phyloP scores from a whole-genome alignment of 2,113 vertebrate species.

The Mesembrinibis cayennensis region DNA sequence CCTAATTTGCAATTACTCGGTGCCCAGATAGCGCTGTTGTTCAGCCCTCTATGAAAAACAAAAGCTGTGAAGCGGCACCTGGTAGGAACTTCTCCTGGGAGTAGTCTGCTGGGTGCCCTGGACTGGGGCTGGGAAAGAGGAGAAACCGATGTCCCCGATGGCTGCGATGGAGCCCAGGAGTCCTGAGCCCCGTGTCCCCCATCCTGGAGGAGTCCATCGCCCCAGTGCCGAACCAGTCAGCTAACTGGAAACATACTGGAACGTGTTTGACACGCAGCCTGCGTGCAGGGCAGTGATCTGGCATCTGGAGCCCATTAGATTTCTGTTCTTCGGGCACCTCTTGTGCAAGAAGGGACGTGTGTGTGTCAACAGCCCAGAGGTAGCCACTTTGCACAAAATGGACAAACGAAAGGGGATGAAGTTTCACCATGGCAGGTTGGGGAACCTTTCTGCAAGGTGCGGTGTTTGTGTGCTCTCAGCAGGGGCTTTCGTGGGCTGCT shows the following conservation, averaged over 20 bases:
- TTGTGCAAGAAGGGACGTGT: background rate
- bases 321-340: background rate
- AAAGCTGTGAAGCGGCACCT: background rate
- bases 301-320: background rate
- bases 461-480: rapidly evolving
- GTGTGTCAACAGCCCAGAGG: background rate
- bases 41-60: background rate
- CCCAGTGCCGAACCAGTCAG: background rate
- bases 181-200: background rate
- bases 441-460: background rate
- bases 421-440: rapidly evolving
- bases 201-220: rapidly evolving
- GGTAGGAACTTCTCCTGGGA: background rate
- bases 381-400: rapidly evolving
- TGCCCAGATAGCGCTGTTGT: background rate
- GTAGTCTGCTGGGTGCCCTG: background rate
- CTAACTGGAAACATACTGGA: background rate
- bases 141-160: rapidly evolving
- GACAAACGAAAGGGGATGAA: background rate
- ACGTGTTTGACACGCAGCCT: background rate
- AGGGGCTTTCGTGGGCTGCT: rapidly evolving
- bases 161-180: background rate
- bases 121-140: background rate
- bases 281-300: rapidly evolving
- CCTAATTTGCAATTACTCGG: background rate